A percentile compares a stretch with the other conserved stretches of the same genome.
Conservation (phyloP, 1,140 invertebrate species). For the Saccostrea echinata region DNA sequence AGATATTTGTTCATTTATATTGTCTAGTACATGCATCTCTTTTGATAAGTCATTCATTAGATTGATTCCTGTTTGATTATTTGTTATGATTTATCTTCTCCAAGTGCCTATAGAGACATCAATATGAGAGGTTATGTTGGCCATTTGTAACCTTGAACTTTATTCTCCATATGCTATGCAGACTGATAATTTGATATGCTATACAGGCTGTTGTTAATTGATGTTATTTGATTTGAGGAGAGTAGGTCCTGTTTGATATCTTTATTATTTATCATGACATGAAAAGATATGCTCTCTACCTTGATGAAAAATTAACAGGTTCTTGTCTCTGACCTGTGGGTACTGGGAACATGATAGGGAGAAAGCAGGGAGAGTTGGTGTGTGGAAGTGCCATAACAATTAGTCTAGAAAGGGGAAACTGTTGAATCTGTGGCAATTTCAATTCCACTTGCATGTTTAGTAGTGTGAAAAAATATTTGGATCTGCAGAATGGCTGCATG, state of each 20-base stretch:
- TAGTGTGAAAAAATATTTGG: background rate
- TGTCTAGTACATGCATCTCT: no score
- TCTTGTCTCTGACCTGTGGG: background rate
- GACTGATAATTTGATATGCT: no score
- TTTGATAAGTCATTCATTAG: no score
- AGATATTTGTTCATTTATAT: no score
- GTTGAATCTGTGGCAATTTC: background rate
- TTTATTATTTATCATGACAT: background rate
- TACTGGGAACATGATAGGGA: background rate
- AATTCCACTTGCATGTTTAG: conserved; percentile 1
- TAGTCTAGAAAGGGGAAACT: background rate
- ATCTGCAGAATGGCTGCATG: background rate
- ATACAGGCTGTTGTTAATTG: no score
- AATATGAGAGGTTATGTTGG: no score
- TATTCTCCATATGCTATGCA: no score
- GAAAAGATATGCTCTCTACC: background rate
- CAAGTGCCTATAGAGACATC: no score
- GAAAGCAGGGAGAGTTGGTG: background rate
- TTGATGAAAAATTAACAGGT: background rate
- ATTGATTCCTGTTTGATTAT: no score
- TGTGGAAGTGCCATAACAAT: background rate
- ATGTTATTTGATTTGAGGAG: background rate
- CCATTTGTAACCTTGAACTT: no score
- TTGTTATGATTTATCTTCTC: no score
- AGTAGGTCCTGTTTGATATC: background rate